These are phyloP conservation scores for Drosophila anomalipes DNA, from an alignment of 2,888 invertebrate genomes.

Conservation along the genomic window DNA sequence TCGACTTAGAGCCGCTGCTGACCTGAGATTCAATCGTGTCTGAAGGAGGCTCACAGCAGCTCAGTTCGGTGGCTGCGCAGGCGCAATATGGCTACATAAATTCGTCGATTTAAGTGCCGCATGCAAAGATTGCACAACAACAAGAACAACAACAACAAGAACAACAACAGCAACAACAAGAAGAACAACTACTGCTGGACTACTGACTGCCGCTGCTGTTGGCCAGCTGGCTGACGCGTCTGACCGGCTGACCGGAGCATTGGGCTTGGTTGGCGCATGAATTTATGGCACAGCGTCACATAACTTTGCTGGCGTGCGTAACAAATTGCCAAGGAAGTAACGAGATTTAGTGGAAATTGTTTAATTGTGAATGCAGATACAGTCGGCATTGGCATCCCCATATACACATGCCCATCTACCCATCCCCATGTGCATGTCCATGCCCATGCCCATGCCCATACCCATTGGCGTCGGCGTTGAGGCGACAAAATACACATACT, in stretches of 20 bases:
- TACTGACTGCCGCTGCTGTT: conserved; percentile 31
- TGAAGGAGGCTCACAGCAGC: conserved; percentile 17
- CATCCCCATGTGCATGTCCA: neutral
- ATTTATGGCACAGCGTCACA: conserved; percentile 84
- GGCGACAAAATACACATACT: conserved; percentile 74
- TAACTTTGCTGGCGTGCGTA: conserved; percentile 84
- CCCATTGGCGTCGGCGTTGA: conserved; percentile 4
- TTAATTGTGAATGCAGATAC: conserved; percentile 83
- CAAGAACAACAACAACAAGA: conserved; percentile 57
- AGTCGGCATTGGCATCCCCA: conserved; percentile 54
- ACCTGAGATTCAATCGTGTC: conserved; percentile 28
- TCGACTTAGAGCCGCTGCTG: conserved; percentile 55
- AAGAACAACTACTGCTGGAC: conserved; percentile 20
- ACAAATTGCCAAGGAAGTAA: conserved; percentile 84
- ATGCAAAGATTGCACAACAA: conserved; percentile 71
- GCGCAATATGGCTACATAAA: conserved; percentile 74
- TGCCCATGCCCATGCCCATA: neutral
- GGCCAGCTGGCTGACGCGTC: conserved; percentile 30
- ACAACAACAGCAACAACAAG: conserved; percentile 46
- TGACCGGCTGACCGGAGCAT: conserved; percentile 34
- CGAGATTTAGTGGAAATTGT: conserved; percentile 85
- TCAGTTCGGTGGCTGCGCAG: conserved; percentile 61
- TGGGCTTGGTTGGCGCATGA: conserved; percentile 71
- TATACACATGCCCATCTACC: neutral
- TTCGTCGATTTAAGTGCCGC: conserved; percentile 80